These are phyloP conservation scores for Semnopithecus entellus DNA, from an alignment of 2,113 vertebrate genomes.

Conservation along the genomic window DNA sequence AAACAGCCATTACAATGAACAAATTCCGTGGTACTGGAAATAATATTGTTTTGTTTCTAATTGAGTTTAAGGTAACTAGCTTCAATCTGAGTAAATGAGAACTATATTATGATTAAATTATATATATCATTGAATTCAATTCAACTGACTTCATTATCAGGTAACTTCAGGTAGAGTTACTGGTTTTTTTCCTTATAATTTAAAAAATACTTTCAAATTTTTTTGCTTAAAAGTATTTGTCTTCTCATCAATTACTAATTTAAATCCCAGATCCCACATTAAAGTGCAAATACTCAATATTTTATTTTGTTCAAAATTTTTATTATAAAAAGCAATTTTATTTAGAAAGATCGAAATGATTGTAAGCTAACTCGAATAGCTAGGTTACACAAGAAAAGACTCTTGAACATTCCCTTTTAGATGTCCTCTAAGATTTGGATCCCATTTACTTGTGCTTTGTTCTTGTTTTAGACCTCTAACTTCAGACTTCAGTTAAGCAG, in stretches of 20 bases:
- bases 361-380: not conserved
- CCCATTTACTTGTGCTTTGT: not conserved
- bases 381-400: not conserved
- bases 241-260: not conserved
- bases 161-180: not conserved
- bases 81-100: not conserved
- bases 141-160: not conserved
- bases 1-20: not conserved
- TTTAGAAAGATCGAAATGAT: not conserved
- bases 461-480: not conserved
- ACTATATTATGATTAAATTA: not conserved
- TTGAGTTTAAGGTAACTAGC: not conserved
- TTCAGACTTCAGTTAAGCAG: not conserved
- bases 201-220: not conserved
- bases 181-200: not conserved
- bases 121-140: not conserved
- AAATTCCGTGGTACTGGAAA: not conserved
- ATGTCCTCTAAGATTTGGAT: not conserved
- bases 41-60: not conserved
- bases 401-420: not conserved
- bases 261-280: not conserved
- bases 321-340: not conserved
- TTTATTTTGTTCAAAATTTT: not conserved
- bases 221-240: slow-evolving; percentile 1
- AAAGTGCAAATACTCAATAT: not conserved